phyloP scores from a whole-genome alignment of 1,140 invertebrate species.

The Nasonia giraulti region DNA sequence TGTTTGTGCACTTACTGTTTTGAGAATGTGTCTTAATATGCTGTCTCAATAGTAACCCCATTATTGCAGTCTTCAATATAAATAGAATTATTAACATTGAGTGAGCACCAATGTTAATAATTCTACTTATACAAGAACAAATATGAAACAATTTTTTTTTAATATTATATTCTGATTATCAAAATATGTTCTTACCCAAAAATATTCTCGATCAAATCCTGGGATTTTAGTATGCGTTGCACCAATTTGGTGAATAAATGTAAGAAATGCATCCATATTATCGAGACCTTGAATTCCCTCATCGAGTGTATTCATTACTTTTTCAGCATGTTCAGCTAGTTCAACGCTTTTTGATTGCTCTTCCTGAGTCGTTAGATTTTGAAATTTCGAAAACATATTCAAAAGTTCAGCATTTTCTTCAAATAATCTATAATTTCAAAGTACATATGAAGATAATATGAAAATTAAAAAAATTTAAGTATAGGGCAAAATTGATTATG shows the following conservation, averaged over 20 bases:
- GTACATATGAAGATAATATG: neutral
- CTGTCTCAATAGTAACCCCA: too few relatives aligned
- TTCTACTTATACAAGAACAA: too few relatives aligned
- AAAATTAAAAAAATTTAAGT: too few relatives aligned
- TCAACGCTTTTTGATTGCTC: slow-evolving; percentile 87
- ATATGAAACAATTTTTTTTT: too few relatives aligned
- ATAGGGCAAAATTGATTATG: too few relatives aligned
- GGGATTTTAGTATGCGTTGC: slow-evolving; percentile 88
- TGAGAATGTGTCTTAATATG: too few relatives aligned
- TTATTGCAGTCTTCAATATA: too few relatives aligned
- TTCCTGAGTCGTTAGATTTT: slow-evolving; percentile 84
- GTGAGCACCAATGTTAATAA: too few relatives aligned
- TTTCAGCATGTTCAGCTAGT: slow-evolving; percentile 89
- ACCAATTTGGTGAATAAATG: slow-evolving; percentile 87
- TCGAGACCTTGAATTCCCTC: slow-evolving; percentile 90
- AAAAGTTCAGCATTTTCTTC: slow-evolving; percentile 89
- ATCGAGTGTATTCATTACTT: slow-evolving; percentile 91
- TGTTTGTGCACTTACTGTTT: too few relatives aligned
- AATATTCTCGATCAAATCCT: slow-evolving; percentile 89
- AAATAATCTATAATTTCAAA: slow-evolving; percentile 82
- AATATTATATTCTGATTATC: too few relatives aligned
- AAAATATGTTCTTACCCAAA: slow-evolving; percentile 81
- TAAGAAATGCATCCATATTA: slow-evolving; percentile 88
- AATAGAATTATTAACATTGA: too few relatives aligned
- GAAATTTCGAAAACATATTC: slow-evolving; percentile 88